These are phyloP conservation scores for Dilophus febrilis DNA, from an alignment of 2,888 invertebrate species.

Conservation along the genomic window DNA sequence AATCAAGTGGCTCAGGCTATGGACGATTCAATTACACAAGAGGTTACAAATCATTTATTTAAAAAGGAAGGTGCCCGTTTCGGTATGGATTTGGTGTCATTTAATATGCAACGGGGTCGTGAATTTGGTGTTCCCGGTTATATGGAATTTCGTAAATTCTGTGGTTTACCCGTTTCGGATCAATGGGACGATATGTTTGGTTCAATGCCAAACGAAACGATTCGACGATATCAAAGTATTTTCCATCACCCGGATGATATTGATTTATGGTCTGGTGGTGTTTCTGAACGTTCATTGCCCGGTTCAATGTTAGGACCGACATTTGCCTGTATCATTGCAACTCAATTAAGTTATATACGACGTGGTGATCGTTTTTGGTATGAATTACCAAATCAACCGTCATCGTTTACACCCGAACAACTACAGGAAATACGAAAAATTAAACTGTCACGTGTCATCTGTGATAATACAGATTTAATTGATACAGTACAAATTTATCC, in stretches of 20 bases:
- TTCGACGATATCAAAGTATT: conserved; percentile 62
- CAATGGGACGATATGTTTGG: conserved; percentile 64
- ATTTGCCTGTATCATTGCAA: conserved; percentile 85
- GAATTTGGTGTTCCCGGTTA: conserved; percentile 85
- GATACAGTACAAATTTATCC: conserved; percentile 83
- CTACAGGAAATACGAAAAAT: conserved; percentile 66
- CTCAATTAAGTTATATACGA: conserved; percentile 77
- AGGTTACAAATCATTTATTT: conserved; percentile 84
- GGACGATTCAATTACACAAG: conserved; percentile 82
- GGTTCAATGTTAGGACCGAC: conserved; percentile 90
- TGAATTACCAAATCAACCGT: conserved; percentile 79
- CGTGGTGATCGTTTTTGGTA: conserved; percentile 92
- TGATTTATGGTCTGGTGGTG: conserved; percentile 88
- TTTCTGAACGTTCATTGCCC: conserved; percentile 75
- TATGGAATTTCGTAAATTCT: conserved; percentile 85
- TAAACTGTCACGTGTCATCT: conserved; percentile 65
- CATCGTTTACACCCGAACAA: conserved; percentile 77
- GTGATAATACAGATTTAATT: conserved; percentile 83
- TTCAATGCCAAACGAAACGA: conserved; percentile 77
- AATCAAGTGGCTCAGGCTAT: conserved; percentile 90
- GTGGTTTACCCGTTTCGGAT: conserved; percentile 63
- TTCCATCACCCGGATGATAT: conserved; percentile 82
- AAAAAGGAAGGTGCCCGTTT: conserved; percentile 61
- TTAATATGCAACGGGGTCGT: conserved; percentile 84
- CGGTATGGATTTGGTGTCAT: conserved; percentile 80